Evolutionary conservation across 2,888 invertebrate species (phyloP).

Genomic region (Nemotelus pantherinus): DNA sequence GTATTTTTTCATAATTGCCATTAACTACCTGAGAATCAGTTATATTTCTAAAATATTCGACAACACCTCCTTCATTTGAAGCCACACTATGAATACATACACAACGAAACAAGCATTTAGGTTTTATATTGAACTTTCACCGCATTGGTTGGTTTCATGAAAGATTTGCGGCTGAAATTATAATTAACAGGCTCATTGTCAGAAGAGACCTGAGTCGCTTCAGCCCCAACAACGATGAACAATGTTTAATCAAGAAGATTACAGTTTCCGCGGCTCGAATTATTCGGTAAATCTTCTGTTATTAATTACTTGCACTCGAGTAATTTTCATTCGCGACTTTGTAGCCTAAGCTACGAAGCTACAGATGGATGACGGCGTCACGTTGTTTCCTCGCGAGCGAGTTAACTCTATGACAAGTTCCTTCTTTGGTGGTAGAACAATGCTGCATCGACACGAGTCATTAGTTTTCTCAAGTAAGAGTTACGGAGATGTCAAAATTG

Average conservation of each 20-base stretch:
- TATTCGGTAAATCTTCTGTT: constrained; percentile 50
- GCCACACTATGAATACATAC: too few species aligned
- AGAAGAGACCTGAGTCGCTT: constrained; percentile 13
- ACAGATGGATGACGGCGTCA: neutral
- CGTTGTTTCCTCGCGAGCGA: neutral
- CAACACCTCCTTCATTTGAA: too few species aligned
- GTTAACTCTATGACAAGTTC: neutral
- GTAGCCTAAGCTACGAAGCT: neutral
- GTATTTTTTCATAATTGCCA: too few species aligned
- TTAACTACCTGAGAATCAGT: too few species aligned
- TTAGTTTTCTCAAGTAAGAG: constrained; percentile 1
- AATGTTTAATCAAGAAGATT: constrained; percentile 52
- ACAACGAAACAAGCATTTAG: too few species aligned
- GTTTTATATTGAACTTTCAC: too few species aligned
- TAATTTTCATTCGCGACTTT: constrained; percentile 44
- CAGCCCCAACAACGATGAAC: constrained; percentile 40
- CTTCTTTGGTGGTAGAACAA: neutral
- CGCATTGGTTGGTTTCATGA: constrained; percentile 13
- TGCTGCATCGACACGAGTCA: constrained; percentile 4
- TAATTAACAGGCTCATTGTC: constrained; percentile 49
- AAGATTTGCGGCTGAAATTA: constrained; percentile 49
- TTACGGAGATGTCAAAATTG: neutral
- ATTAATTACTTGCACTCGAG: constrained; percentile 50
- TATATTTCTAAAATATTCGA: too few species aligned
- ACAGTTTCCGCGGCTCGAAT: constrained; percentile 50